phyloP scores from a whole-genome alignment of 2,113 vertebrate species.

The Leucosticte australis region DNA sequence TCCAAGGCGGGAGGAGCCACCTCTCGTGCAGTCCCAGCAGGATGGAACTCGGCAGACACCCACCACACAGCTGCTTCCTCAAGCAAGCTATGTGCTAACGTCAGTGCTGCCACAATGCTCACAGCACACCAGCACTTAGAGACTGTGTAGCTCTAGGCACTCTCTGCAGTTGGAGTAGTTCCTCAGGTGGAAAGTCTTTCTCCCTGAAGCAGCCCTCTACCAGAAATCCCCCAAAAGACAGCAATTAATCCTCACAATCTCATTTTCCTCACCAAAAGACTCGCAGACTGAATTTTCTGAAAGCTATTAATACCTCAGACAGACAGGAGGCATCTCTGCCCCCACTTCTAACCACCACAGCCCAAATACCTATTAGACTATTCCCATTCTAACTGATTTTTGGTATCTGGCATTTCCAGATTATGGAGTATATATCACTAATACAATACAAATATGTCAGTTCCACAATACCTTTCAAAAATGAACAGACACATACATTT shows the following conservation, averaged over 20 bases:
- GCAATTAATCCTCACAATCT: neutral
- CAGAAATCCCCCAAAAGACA: neutral
- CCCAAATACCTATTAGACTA: neutral
- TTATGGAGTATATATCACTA: neutral
- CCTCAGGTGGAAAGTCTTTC: neutral
- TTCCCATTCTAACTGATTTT: neutral
- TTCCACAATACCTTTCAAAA: slow-evolving; percentile 8
- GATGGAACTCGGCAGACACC: neutral
- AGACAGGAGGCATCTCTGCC: neutral
- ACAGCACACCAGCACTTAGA: neutral
- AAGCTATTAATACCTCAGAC: neutral
- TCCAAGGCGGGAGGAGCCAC: neutral
- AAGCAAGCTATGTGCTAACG: neutral
- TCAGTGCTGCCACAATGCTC: neutral
- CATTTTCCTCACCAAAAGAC: neutral
- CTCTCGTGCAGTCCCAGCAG: neutral
- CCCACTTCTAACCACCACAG: neutral
- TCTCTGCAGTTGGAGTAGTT: neutral
- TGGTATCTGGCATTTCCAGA: neutral
- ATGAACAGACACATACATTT: slow-evolving; percentile 73
- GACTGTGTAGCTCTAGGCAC: neutral
- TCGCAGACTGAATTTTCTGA: neutral
- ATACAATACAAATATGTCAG: neutral
- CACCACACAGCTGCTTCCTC: neutral
- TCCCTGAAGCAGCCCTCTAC: neutral